Base-by-base conservation (phyloP, 2,113 vertebrate genomes). In the Dasypus novemcinctus region DNA sequence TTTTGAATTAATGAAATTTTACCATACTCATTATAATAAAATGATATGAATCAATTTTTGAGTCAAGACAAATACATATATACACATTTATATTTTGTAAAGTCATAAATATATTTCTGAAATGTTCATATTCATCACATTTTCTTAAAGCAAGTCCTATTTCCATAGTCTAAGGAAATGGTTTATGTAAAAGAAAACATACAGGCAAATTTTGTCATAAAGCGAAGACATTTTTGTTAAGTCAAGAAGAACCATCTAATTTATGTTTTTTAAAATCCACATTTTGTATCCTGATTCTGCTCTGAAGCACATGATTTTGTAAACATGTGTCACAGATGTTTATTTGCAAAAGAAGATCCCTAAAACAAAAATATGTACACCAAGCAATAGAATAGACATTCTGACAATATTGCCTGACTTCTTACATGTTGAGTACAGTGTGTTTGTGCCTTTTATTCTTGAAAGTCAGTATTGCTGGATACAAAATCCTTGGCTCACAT, bases 1-100 rank as follows among this genome's bases (percentile, higher is more conserved):
- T 27, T 84, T 80, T 76, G 76, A 71, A 87, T 57, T 86, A 76
- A 71, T 82, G 74, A 91, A 27, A 87, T 82, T 89, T 95, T 84
- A 71, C 49, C 63, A 31, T 29, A 10, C 5, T 52, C 59, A 59
- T 87, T 79, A 79, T 29, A 66, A 66, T 76, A 61, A 2, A 13
- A 54, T 64, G 13, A 79, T 75, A 38, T 68, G 74, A 74, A 43
- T 83, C 63, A 72, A n/a, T 79, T n/a, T 96, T 66, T 87, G 29
- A 10, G 31, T 68, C 74, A 64, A 87, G n/a, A 63, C n/a, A 96
- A 57, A 87, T 63, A 72, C n/a, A n/a, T 9, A 7, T 59, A 38
- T 41, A 59, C 21, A 79, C 69, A 20, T 61, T 11, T 12, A 27
- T 87, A 33, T 66, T 41, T 74, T 57, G 36, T 78, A 75, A 92